Evolutionary conservation across 2,113 vertebrate genomes (phyloP).

Genomic region (Eublepharis macularius): DNA sequence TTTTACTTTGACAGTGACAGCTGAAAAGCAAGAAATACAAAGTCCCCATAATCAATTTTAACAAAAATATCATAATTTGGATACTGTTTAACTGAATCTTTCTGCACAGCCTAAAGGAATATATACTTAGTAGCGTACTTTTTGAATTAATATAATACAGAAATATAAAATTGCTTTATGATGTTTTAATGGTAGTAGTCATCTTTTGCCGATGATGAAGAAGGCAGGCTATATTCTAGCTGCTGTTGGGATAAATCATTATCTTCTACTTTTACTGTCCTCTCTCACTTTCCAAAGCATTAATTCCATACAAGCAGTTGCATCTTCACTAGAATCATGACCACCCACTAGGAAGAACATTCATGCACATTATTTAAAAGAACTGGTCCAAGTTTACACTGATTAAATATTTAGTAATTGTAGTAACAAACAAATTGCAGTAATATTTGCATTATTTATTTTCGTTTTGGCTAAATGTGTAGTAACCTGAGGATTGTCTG

Average conservation of each 20-base stretch:
- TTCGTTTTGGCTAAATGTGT: not conserved
- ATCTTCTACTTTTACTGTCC: constrained; percentile 76
- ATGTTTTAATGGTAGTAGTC: not conserved
- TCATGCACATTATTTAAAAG: not conserved
- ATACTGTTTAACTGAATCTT: not conserved
- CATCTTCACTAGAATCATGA: constrained; percentile 79
- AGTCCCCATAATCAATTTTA: not conserved
- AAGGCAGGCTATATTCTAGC: not conserved
- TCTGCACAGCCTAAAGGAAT: not conserved
- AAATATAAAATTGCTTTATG: not conserved
- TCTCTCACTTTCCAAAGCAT: constrained; percentile 82
- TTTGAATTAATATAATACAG: not conserved
- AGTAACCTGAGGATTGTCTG: not conserved
- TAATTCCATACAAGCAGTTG: constrained; percentile 81
- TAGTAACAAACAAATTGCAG: not conserved
- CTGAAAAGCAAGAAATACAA: not conserved
- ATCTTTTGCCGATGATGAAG: not conserved
- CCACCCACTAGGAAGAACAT: constrained; percentile 61
- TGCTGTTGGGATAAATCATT: constrained; percentile 15
- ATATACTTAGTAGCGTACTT: not conserved
- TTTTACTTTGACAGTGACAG: not conserved
- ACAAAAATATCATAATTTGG: not conserved
- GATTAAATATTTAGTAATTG: not conserved
- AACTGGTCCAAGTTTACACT: not conserved
- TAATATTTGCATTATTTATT: not conserved